These are phyloP conservation scores for Notodonta dromedarius DNA, from an alignment of 2,888 invertebrate genomes.

Conservation along the genomic window DNA sequence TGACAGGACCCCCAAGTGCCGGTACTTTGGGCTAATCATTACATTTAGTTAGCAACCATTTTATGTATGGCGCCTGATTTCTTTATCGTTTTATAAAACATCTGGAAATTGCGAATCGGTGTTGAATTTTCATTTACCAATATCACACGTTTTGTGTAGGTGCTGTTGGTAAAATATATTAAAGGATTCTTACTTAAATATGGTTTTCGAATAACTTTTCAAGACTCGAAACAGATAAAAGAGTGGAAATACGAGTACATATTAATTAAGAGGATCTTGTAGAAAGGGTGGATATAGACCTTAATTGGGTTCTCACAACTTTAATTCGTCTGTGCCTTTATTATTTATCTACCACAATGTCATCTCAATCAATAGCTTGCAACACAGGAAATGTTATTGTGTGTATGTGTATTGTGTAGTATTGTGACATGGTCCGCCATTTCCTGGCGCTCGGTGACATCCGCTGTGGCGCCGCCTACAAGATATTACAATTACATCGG, in stretches of 20 bases:
- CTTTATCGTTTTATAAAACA: too few species aligned
- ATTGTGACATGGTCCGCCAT: conserved; percentile 5
- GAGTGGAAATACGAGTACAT: too few species aligned
- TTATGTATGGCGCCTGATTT: not conserved
- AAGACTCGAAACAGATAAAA: too few species aligned
- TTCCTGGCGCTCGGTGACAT: not conserved
- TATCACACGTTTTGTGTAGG: too few species aligned
- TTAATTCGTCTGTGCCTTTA: not conserved
- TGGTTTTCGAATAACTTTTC: too few species aligned
- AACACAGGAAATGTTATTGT: not conserved
- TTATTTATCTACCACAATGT: not conserved
- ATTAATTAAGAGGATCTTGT: too few species aligned
- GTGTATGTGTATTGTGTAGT: not conserved
- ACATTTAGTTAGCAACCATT: conserved; percentile 29
- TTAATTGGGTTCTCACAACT: too few species aligned
- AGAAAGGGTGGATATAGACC: too few species aligned
- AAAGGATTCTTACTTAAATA: too few species aligned
- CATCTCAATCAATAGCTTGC: not conserved
- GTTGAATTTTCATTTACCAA: too few species aligned
- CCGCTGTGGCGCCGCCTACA: not conserved
- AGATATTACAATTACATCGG: conserved; percentile 2
- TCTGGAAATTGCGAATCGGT: too few species aligned
- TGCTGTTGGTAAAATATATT: too few species aligned
- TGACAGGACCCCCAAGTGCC: conserved; percentile 65
- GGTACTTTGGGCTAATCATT: conserved; percentile 60